These are phyloP conservation scores for Bombyx mandarina DNA, from an alignment of 1,140 invertebrate genomes.

Conservation along the genomic window DNA sequence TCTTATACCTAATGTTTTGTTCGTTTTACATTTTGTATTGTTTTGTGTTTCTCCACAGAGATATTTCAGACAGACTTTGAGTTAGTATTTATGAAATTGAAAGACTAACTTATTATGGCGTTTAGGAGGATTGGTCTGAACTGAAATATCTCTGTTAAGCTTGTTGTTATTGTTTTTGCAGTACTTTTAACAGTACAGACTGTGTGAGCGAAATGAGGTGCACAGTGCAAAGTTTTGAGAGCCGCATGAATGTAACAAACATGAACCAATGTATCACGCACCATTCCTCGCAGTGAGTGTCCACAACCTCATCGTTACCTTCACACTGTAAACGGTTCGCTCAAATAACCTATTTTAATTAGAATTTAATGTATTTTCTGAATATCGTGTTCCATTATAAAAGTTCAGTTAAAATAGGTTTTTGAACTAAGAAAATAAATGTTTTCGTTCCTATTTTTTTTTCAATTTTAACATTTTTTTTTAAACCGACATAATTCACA, in stretches of 20 bases:
- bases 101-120: background rate
- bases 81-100: no score
- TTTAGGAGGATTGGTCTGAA: no score
- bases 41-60: constrained; percentile 7
- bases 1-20: constrained; percentile 5
- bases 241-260: constrained; percentile 63
- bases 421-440: no score
- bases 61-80: background rate
- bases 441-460: no score
- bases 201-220: constrained; percentile 64
- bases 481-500: no score
- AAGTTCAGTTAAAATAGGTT: no score
- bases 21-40: constrained; percentile 12
- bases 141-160: constrained; percentile 17
- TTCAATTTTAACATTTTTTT: no score
- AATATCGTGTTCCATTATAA: no score
- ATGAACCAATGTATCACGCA: constrained; percentile 53
- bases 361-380: no score
- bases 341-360: no score
- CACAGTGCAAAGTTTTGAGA: constrained; percentile 60
- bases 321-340: no score
- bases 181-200: constrained; percentile 68
- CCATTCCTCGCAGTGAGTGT: constrained; percentile 58
- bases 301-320: background rate
- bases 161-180: constrained; percentile 65